phyloP scores from a whole-genome alignment of 2,113 vertebrate species.

The human (Homo sapiens) region GRCh38 chr4:1223501-1224000 shows the following conservation, averaged over 20 bases:
- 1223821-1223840: background rate
- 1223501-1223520: background rate
- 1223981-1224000: background rate
- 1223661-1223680: background rate
- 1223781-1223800: background rate
- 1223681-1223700: background rate
- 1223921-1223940: rapidly evolving
- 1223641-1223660: background rate
- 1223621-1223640: background rate
- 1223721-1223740: too few species aligned
- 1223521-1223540: background rate
- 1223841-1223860: too few species aligned
- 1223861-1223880: background rate
- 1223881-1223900: background rate
- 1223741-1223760: background rate
- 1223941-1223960: rapidly evolving
- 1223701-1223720: background rate
- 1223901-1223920: background rate
- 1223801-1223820: background rate
- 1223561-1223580: background rate
- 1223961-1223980: background rate
- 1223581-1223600: background rate
- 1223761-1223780: background rate
- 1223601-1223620: too few species aligned
- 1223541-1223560: background rate